These are phyloP conservation scores for Hippolais icterina DNA, from an alignment of 2,113 vertebrate species.

Conservation along the genomic window DNA sequence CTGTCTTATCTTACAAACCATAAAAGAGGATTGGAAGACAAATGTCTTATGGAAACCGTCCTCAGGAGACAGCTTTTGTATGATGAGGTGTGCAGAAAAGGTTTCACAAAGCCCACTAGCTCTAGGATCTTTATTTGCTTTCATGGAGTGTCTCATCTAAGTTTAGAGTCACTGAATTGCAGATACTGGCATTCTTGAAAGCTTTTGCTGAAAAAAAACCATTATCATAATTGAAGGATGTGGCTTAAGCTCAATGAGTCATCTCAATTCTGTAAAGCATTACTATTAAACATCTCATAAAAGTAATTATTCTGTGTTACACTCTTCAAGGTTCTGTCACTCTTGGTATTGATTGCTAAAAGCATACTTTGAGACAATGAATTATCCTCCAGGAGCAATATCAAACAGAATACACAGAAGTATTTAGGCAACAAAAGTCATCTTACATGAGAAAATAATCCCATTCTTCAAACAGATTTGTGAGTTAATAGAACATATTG, in stretches of 20 bases:
- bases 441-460: neutral
- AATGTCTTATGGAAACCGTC: neutral
- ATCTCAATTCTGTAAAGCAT: neutral
- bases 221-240: neutral
- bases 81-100: neutral
- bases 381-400: neutral
- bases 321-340: neutral
- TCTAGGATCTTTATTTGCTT: neutral
- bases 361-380: neutral
- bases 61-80: neutral
- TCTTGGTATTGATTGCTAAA: neutral
- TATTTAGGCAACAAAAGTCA: neutral
- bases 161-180: neutral
- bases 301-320: neutral
- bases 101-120: neutral
- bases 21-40: neutral
- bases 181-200: neutral
- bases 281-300: neutral
- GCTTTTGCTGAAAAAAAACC: neutral
- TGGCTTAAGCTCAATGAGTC: neutral
- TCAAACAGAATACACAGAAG: neutral
- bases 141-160: neutral
- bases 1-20: neutral
- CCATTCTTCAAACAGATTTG: neutral
- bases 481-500: neutral